Conservation (phyloP, 2,888 invertebrate species). For the Gryllus longicercus region DNA sequence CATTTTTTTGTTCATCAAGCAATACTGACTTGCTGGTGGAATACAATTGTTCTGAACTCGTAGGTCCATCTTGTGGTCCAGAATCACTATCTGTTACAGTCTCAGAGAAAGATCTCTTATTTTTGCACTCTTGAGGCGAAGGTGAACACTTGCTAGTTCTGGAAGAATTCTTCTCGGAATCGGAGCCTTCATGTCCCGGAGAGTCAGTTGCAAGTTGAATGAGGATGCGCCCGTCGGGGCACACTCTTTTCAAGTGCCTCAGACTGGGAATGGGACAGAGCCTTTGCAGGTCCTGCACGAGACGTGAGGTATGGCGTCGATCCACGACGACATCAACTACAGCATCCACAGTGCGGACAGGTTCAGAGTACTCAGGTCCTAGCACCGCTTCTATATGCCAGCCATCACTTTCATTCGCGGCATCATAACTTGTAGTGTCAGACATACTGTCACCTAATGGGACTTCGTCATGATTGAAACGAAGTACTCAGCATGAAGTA, state of each 20-base stretch:
- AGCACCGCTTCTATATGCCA: neutral
- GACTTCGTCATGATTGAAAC: too few species aligned
- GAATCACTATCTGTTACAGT: neutral
- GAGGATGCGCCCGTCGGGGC: conserved; percentile 56
- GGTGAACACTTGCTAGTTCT: too few species aligned
- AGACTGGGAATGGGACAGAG: conserved; percentile 59
- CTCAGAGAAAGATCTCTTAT: neutral
- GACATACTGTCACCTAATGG: neutral
- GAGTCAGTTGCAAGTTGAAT: conserved; percentile 44
- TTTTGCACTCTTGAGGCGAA: too few species aligned
- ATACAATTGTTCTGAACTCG: too few species aligned
- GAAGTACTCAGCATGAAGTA: too few species aligned
- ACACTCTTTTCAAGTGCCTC: conserved; percentile 71
- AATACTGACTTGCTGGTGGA: too few species aligned
- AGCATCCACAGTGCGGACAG: conserved; percentile 49
- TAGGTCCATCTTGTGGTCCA: too few species aligned
- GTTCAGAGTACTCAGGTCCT: neutral
- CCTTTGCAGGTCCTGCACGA: conserved; percentile 58
- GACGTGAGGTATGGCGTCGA: conserved; percentile 59
- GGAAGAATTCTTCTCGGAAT: too few species aligned
- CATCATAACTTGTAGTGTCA: neutral
- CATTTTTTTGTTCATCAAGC: too few species aligned
- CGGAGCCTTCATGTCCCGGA: neutral
- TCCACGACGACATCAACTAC: conserved; percentile 60
- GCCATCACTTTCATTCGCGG: neutral